Base-by-base conservation (phyloP, 2,113 vertebrate genomes). In the Romanogobio albipinnatus region DNA sequence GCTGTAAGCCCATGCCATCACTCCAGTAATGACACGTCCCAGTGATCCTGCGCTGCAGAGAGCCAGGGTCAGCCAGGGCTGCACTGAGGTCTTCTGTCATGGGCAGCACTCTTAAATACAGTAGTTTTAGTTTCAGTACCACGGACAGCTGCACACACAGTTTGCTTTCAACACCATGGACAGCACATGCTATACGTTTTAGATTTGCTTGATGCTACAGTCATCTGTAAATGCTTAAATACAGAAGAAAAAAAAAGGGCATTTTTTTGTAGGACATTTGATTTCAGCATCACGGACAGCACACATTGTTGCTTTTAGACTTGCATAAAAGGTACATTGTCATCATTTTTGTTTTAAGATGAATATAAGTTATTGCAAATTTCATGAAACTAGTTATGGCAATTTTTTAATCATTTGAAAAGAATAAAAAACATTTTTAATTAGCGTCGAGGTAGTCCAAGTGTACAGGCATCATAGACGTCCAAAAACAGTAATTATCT, bases 1-100 rank as follows among this genome's bases (percentile, higher is more conserved):
- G 79, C 87, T 87, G 87, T 91, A 91, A 89, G 91, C 92, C 90
- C 90, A 90, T 86, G 85, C 91, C 91, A 92, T 90, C 91, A 92
- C 82, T 90, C 89, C 74, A 84, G 90, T 93, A 92, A 93, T 92
- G 92, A 92, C 89, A 90, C 22, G 61, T 94, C 92, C 93, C 93
- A 85, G 68, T 17, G 76, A 88, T 84, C 81, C 43, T 49, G 58
- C 74, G 24, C 84, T 73, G 64, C 47, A 53, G 59, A 39, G 71
- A 59, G 29, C 82, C 79, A 87, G 89, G 92, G 89, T 87, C 87
- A 84, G 88, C 84, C 86, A 76, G 47, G 89, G 90, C 82, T 83
- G 84, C 83, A 22, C 43, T 77, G 85, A 90, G 90, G 92, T 91
- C 90, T 56, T 62, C 81, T 86, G 84, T 90, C 90, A 47, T 82